Conservation (phyloP, 1,140 invertebrate genomes). For the Halyomorpha halys region DNA sequence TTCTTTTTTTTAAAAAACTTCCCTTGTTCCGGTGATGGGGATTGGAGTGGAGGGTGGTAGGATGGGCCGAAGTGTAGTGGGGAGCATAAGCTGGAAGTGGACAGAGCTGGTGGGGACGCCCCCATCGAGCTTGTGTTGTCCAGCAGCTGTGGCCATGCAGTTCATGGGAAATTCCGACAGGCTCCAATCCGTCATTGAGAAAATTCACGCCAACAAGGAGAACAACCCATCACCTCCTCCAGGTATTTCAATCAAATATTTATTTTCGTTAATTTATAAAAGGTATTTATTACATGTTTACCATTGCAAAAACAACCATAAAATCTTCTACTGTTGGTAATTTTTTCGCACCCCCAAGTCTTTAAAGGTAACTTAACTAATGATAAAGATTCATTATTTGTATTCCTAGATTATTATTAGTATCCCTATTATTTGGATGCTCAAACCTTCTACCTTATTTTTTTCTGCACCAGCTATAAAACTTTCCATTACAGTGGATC, state of each 20-base stretch:
- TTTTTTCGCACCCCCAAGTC: too few species aligned
- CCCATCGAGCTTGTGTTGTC: conserved; percentile 34
- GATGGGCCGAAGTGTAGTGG: background rate
- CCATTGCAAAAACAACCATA: too few species aligned
- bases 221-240: conserved; percentile 35
- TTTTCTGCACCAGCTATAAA: too few species aligned
- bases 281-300: too few species aligned
- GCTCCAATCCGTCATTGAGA: conserved; percentile 68
- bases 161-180: conserved; percentile 71
- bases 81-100: conserved; percentile 27
- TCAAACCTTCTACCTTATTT: too few species aligned
- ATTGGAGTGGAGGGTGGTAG: conserved; percentile 14
- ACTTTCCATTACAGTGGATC: too few species aligned
- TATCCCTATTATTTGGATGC: too few species aligned
- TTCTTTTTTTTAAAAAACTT: too few species aligned
- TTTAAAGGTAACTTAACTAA: too few species aligned
- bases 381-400: too few species aligned
- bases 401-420: too few species aligned
- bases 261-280: background rate
- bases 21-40: conserved; percentile 11
- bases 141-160: conserved; percentile 44
- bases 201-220: conserved; percentile 69
- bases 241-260: background rate
- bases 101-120: conserved; percentile 30
- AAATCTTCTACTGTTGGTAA: too few species aligned